phyloP scores from a whole-genome alignment of 1,140 invertebrate species.

The Drosophila sucinea region DNA sequence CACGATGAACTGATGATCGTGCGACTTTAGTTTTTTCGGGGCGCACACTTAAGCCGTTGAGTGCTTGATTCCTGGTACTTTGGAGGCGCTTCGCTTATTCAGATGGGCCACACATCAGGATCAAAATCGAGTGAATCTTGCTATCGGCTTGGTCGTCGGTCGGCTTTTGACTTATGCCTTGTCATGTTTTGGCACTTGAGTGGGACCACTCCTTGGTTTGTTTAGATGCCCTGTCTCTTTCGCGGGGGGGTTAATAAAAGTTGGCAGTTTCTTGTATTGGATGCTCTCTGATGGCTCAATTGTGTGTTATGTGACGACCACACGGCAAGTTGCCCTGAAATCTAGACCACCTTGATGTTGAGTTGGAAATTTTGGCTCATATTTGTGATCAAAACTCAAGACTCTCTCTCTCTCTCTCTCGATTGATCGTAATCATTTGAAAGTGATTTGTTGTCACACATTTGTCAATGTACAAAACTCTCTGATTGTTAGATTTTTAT shows the following conservation, averaged over 20 bases:
- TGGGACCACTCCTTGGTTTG: slow-evolving; percentile 55
- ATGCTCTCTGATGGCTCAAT: slow-evolving; percentile 74
- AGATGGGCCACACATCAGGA: slow-evolving; percentile 64
- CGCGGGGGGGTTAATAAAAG: slow-evolving; percentile 66
- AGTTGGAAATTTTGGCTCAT: neutral
- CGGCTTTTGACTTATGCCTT: slow-evolving; percentile 53
- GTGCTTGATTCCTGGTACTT: slow-evolving; percentile 77
- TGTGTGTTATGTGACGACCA: slow-evolving; percentile 69
- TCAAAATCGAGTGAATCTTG: slow-evolving; percentile 34
- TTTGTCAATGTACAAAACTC: slow-evolving; percentile 74
- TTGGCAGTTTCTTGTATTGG: slow-evolving; percentile 53
- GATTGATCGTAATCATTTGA: slow-evolving; percentile 50
- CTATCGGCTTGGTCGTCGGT: slow-evolving; percentile 1
- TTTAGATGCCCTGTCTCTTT: slow-evolving; percentile 27
- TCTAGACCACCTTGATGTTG: slow-evolving; percentile 34
- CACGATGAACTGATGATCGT: slow-evolving; percentile 60
- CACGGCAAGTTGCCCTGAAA: slow-evolving; percentile 69
- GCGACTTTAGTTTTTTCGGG: slow-evolving; percentile 63
- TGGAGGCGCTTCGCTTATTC: slow-evolving; percentile 63
- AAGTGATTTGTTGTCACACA: slow-evolving; percentile 73
- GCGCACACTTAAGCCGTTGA: slow-evolving; percentile 80
- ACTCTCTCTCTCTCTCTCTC: neutral
- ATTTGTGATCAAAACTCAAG: neutral
- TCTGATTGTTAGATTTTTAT: slow-evolving; percentile 41
- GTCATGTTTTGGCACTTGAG: slow-evolving; percentile 81